phyloP scores from a whole-genome alignment of 1,140 invertebrate genomes.

The Drosophila tristis region DNA sequence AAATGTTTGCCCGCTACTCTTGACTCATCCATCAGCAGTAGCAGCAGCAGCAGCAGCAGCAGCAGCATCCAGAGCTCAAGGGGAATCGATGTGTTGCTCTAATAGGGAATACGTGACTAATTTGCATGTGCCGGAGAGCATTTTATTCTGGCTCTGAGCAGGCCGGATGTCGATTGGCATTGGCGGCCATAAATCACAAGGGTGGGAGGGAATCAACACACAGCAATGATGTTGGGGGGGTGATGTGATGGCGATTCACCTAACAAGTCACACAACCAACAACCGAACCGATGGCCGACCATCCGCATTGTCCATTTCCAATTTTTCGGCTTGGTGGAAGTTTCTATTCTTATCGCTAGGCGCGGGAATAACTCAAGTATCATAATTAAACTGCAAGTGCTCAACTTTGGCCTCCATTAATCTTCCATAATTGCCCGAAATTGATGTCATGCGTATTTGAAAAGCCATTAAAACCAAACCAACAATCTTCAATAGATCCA shows the following conservation, averaged over 20 bases:
- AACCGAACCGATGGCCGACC: conserved; percentile 6
- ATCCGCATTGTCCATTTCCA: conserved; percentile 17
- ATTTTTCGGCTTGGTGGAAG: conserved; percentile 45
- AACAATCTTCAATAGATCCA: conserved; percentile 57
- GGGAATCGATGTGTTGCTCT: conserved; percentile 51
- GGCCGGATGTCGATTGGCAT: conserved; percentile 57
- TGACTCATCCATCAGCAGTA: conserved; percentile 57
- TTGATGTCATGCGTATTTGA: conserved; percentile 82
- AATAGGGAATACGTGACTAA: conserved; percentile 79
- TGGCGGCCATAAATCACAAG: conserved; percentile 52
- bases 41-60: conserved; percentile 9
- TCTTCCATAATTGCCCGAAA: conserved; percentile 75
- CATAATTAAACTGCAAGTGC: conserved; percentile 60
- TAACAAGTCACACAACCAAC: no score
- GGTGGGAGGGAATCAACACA: conserved; percentile 9
- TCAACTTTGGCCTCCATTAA: conserved; percentile 67
- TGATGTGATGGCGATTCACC: not conserved
- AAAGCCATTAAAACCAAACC: conserved; percentile 64
- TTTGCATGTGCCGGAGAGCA: conserved; percentile 40
- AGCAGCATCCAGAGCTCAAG: conserved; percentile 1
- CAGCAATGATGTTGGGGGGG: not conserved
- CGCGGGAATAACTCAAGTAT: conserved; percentile 43
- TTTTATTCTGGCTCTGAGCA: conserved; percentile 24
- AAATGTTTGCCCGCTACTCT: conserved; percentile 21
- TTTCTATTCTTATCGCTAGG: conserved; percentile 44